Percentiles rank a stretch among this genome's conserved stretches.
Evolutionary conservation across 2,113 vertebrate species (phyloP).

Genomic region (Cervus canadensis): DNA sequence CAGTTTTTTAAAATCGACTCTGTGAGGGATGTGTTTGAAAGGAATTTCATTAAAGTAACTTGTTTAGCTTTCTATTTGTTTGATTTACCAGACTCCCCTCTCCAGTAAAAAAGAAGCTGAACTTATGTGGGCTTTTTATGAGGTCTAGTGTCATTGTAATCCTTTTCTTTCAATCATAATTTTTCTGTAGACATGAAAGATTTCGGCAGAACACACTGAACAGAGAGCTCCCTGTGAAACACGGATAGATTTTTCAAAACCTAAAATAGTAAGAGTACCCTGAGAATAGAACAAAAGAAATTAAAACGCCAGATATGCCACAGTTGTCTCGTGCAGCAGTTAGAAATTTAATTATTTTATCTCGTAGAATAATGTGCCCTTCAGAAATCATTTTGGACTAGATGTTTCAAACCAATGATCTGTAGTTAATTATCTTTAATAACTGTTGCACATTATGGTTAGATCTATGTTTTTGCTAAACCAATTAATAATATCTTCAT

Average conservation of each 20-base stretch:
- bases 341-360: conserved; percentile 93
- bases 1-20: conserved; percentile 46
- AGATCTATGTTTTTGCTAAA: conserved; percentile 92
- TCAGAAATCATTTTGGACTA: conserved; percentile 91
- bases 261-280: conserved; percentile 79
- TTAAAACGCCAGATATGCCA: conserved; percentile 85
- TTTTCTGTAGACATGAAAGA: conserved; percentile 82
- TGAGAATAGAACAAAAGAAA: conserved; percentile 88
- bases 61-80: conserved; percentile 70
- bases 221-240: conserved; percentile 77
- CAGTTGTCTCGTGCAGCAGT: conserved; percentile 86
- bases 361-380: conserved; percentile 90
- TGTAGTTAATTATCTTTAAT: conserved; percentile 93
- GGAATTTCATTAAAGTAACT: conserved; percentile 62
- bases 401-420: conserved; percentile 92
- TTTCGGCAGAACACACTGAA: conserved; percentile 78
- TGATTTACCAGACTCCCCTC: conserved; percentile 49
- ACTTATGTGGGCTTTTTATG: conserved; percentile 75
- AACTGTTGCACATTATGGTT: conserved; percentile 92
- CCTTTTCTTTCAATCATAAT: conserved; percentile 82
- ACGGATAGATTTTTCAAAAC: conserved; percentile 79
- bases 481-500: conserved; percentile 93
- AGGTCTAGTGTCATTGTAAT: conserved; percentile 78
- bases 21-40: conserved; percentile 66
- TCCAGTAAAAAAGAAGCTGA: conserved; percentile 57